Conservation (phyloP, 2,797 vertebrate species). For the Urophycis tenuis region DNA sequence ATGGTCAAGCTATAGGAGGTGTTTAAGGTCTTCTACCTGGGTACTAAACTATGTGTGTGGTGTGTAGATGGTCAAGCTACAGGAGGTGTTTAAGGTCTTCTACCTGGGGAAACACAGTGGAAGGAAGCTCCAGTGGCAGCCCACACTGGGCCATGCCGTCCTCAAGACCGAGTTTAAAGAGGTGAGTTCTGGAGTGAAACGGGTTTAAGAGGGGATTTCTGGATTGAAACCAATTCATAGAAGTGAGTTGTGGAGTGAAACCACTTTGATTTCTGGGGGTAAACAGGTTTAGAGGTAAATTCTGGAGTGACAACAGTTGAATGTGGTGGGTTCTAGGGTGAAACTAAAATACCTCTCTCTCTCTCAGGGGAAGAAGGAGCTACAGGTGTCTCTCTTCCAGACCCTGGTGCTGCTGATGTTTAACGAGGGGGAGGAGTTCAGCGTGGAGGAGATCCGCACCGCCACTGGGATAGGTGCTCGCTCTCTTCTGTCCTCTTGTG, state of each 20-base stretch:
- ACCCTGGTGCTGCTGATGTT: constrained; percentile 98
- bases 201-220: too few species aligned
- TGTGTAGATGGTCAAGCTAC: constrained; percentile 94
- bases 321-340: not conserved
- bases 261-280: constrained; percentile 52
- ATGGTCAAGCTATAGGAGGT: not conserved
- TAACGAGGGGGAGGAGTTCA: constrained; percentile 98
- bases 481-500: not conserved
- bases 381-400: constrained; percentile 98
- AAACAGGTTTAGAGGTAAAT: not conserved
- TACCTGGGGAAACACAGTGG: constrained; percentile 99
- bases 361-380: constrained; percentile 92
- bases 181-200: constrained; percentile 55
- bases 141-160: constrained; percentile 95
- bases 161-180: constrained; percentile 98
- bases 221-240: too few species aligned
- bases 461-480: constrained; percentile 93
- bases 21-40: not conserved
- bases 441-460: constrained; percentile 92
- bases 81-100: constrained; percentile 99
- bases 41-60: not conserved
- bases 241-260: too few species aligned
- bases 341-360: constrained; percentile 2
- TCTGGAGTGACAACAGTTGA: not conserved
- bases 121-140: constrained; percentile 98